phyloP scores from a whole-genome alignment of 2,113 vertebrate species.

The Xiphophorus maculatus region DNA sequence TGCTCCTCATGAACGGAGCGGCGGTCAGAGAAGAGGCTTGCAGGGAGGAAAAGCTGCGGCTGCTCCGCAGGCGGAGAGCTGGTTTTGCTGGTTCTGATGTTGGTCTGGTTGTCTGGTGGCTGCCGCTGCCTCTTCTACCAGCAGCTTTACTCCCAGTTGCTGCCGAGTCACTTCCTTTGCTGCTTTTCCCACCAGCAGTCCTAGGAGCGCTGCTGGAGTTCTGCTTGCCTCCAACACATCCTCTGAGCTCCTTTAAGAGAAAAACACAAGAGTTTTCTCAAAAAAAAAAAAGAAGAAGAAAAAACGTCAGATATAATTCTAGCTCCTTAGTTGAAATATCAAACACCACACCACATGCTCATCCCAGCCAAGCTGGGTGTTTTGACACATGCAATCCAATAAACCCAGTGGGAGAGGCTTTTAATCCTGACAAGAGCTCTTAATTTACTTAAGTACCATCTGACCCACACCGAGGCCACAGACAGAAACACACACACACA shows the following conservation, averaged over 20 bases:
- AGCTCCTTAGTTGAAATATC: conserved; percentile 3
- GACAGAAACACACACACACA: conserved; percentile 32
- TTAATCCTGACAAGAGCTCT: conserved; percentile 69
- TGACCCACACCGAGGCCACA: conserved; percentile 46
- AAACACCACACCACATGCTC: conserved; percentile 27
- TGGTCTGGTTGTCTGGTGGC: conserved; percentile 15
- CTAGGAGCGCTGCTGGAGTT: conserved; percentile 12
- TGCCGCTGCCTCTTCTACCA: conserved; percentile 27
- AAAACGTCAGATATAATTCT: neutral
- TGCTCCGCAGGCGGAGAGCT: conserved; percentile 56
- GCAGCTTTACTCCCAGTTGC: conserved; percentile 21
- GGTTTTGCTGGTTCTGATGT: conserved; percentile 17
- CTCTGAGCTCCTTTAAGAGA: conserved; percentile 34
- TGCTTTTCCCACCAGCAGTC: conserved; percentile 26
- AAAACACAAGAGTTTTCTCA: neutral
- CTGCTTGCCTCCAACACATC: conserved; percentile 25
- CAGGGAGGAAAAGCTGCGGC: conserved; percentile 68
- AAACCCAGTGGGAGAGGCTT: conserved; percentile 28
- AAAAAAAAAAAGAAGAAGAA: neutral
- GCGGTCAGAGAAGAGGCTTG: conserved; percentile 45
- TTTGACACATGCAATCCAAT: conserved; percentile 60
- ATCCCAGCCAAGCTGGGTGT: conserved; percentile 20
- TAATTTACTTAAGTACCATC: conserved; percentile 77
- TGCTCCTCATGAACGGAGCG: conserved; percentile 58
- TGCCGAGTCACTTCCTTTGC: conserved; percentile 16